These are phyloP conservation scores for Stichopus horrens DNA, from an alignment of 53 echinoderm and acorn worm genomes.

Conservation along the genomic window DNA sequence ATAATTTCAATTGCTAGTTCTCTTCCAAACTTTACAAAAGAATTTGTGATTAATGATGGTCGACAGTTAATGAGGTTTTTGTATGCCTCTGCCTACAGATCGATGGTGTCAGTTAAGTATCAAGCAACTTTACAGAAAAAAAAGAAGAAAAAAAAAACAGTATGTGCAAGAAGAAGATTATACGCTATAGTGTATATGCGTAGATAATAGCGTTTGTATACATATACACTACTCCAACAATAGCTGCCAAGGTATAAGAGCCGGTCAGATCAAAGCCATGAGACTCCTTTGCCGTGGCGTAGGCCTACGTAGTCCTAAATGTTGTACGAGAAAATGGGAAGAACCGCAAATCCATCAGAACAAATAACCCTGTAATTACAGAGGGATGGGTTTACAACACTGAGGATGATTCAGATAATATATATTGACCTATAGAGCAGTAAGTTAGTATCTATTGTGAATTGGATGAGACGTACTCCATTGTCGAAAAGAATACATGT, in stretches of 20 bases:
- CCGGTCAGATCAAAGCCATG: neutral
- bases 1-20: neutral
- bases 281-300: neutral
- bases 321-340: neutral
- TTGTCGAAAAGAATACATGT: too few species aligned
- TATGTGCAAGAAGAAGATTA: too few species aligned
- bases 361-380: too few species aligned
- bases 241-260: neutral
- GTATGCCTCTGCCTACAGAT: neutral
- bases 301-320: neutral
- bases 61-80: constrained; percentile 19
- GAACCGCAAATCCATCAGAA: neutral
- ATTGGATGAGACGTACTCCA: too few species aligned
- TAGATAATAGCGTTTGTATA: neutral
- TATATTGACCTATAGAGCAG: too few species aligned
- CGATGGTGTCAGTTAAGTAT: neutral
- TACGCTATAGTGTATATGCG: too few species aligned
- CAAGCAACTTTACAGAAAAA: too few species aligned
- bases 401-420: too few species aligned
- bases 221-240: neutral
- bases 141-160: too few species aligned
- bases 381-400: too few species aligned
- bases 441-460: too few species aligned
- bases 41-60: constrained; percentile 39
- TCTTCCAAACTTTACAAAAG: neutral